phyloP scores from a whole-genome alignment of 2,797 vertebrate genomes.

The Stomatorhinus walkeri region DNA sequence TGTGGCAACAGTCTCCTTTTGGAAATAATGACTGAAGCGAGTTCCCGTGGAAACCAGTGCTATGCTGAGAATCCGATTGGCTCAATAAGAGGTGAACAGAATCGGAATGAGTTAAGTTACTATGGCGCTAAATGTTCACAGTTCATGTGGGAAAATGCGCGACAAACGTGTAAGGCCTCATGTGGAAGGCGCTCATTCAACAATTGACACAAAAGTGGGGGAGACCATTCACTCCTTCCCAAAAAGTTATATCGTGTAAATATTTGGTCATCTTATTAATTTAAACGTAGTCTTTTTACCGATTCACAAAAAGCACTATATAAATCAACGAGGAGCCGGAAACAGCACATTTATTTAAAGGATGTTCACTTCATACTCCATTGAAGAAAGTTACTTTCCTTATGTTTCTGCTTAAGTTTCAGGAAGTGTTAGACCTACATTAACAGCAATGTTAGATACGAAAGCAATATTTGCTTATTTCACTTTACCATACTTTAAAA shows the following conservation, averaged over 20 bases:
- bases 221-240: neutral
- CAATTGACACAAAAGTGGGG: neutral
- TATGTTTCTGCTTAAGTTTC: neutral
- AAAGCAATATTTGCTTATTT: neutral
- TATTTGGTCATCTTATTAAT: neutral
- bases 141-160: neutral
- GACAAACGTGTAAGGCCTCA: neutral
- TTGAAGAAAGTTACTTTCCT: neutral
- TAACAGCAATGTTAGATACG: neutral
- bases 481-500: neutral
- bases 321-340: neutral
- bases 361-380: neutral
- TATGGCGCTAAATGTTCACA: slow-evolving; percentile 11
- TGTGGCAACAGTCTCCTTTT: slow-evolving; percentile 47
- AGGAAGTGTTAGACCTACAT: neutral
- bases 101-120: slow-evolving; percentile 24
- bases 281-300: neutral
- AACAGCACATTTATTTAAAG: neutral
- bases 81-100: slow-evolving; percentile 17
- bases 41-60: slow-evolving; percentile 34
- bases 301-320: neutral
- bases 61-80: slow-evolving; percentile 28
- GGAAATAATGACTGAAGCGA: slow-evolving; percentile 34
- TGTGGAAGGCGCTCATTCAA: neutral
- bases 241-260: neutral